phyloP scores from a whole-genome alignment of 2,113 vertebrate species.

The Poicephalus meyeri region DNA sequence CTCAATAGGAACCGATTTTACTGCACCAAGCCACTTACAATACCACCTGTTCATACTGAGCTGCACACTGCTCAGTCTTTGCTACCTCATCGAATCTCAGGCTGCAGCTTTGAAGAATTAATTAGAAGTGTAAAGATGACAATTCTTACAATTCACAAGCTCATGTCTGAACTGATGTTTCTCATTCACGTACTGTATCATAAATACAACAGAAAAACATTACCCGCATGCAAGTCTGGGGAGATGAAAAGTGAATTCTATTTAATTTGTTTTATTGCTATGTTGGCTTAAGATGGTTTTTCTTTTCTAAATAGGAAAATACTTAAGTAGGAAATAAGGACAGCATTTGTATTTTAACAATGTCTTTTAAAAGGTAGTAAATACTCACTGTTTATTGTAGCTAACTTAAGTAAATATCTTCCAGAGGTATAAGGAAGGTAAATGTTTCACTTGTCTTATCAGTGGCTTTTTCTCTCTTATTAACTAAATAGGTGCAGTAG shows the following conservation, averaged over 20 bases:
- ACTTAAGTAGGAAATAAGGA: not conserved
- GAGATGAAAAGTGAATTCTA: not conserved
- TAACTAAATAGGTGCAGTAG: not conserved
- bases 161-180: not conserved
- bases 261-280: not conserved
- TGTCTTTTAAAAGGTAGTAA: not conserved
- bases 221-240: not conserved
- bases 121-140: not conserved
- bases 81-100: not conserved
- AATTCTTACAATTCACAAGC: not conserved
- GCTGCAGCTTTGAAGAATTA: not conserved
- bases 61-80: not conserved
- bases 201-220: not conserved
- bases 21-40: not conserved
- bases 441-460: not conserved
- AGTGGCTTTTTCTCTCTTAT: not conserved
- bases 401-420: conserved; percentile 14
- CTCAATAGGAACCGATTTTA: not conserved
- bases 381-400: not conserved
- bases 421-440: not conserved
- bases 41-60: not conserved
- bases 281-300: not conserved
- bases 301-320: not conserved
- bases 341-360: not conserved
- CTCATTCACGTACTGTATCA: not conserved